Percentiles rank a stretch among this genome's conserved stretches.
phyloP scores from a whole-genome alignment of 2,888 invertebrate species.

The Nasonia oneida region DNA sequence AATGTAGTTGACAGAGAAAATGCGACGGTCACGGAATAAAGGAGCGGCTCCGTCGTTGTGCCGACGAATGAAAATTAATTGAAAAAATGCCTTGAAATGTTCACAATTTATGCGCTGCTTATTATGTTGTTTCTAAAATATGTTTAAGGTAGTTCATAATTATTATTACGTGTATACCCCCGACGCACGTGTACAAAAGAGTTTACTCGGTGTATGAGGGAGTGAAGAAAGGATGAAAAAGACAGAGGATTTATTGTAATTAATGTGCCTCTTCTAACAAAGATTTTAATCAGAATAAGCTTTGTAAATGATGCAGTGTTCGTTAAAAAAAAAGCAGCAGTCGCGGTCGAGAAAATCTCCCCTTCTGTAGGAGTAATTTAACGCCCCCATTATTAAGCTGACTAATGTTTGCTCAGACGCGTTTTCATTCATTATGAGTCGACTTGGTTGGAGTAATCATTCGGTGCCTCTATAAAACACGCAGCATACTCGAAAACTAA shows the following conservation, averaged over 20 bases:
- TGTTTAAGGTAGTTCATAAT: neutral
- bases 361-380: constrained; percentile 20
- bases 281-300: neutral
- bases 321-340: constrained; percentile 17
- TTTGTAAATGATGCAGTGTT: constrained; percentile 18
- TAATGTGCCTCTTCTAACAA: neutral
- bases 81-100: neutral
- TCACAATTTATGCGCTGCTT: neutral
- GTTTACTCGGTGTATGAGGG: neutral
- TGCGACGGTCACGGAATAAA: constrained; percentile 1
- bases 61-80: neutral
- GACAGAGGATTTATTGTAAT: neutral
- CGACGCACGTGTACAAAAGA: neutral
- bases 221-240: neutral
- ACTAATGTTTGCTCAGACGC: constrained; percentile 31
- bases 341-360: neutral
- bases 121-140: neutral
- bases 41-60: constrained; percentile 27
- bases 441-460: constrained; percentile 3
- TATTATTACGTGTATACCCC: neutral
- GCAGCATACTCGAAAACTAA: neutral
- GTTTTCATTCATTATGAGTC: constrained; percentile 23
- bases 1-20: constrained; percentile 20
- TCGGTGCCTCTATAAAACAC: neutral
- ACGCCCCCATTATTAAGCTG: constrained; percentile 33